Conservation (phyloP, 2,797 vertebrate genomes). For the Anniella stebbinsi region DNA sequence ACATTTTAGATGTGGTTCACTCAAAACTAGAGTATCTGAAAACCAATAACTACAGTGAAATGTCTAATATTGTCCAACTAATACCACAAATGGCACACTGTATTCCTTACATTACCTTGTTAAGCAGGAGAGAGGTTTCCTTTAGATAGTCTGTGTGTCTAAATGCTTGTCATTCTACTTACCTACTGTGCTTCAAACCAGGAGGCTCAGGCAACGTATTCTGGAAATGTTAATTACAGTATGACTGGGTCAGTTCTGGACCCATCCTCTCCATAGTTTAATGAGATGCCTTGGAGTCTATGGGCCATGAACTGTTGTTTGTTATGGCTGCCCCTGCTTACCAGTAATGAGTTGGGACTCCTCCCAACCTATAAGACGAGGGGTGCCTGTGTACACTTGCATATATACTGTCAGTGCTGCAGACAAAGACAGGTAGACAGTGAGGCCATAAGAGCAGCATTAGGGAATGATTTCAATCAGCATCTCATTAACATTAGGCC, state of each 20-base stretch:
- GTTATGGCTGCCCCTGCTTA: background rate
- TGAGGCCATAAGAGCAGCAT: background rate
- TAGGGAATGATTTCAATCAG: background rate
- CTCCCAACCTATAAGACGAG: no score
- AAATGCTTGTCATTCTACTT: background rate
- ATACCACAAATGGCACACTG: background rate
- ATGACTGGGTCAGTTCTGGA: background rate
- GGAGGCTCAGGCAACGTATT: background rate
- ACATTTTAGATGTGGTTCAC: background rate
- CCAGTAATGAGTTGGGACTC: background rate
- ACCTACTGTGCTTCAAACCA: background rate
- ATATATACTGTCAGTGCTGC: background rate
- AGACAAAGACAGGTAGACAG: background rate
- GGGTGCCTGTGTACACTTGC: background rate
- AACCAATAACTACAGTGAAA: background rate
- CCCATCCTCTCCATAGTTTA: background rate
- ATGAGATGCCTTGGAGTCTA: background rate
- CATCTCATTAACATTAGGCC: background rate
- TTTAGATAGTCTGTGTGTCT: background rate
- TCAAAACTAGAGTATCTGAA: background rate
- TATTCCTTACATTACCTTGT: background rate
- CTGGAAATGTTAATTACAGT: background rate
- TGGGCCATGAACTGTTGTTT: background rate
- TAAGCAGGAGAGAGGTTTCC: background rate
- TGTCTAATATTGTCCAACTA: background rate